Evolutionary conservation across 2,888 invertebrate species (phyloP), one percentile per base, ranked within the genome.

Genomic region (Coleophora flavipennella): DNA sequence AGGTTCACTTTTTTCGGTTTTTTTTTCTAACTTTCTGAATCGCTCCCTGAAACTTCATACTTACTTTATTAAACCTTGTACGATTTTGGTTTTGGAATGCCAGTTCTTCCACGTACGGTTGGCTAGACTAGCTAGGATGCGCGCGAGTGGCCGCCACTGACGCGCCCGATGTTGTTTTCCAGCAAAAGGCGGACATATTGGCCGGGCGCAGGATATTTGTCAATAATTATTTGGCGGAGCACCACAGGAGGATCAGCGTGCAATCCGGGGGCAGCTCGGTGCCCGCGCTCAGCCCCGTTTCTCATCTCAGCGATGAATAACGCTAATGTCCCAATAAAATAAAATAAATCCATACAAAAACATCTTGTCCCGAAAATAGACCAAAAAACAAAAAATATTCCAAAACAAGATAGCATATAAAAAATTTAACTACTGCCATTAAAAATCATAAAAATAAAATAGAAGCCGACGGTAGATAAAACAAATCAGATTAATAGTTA

Each of bases 171-270:
- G 61, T 81, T 81, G 67, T 81, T 85, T 85, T 85, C 50, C 85
- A 85, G 85, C 85, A 85, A 85, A 84, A 85, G 71, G 85, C 85
- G 76, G 85, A 85, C 76, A 83, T 85, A 68, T 75, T 85, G 85
- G 85, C 85, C 73, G 85, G 85, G 60, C 85, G 85, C 69, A 78
- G 85, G 73, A 84, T 85, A 75, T 85, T 85, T 84, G 85, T 85
- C 76, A 85, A 85, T 85, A 85, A 85, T 85, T 85, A 85, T 85
- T 85, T 85, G 85, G 85, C 85, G 63, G 85, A 85, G 67, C 85
- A 85, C 70, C 85, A 85, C 70, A 80, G 85, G 67, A 78, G 85
- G 71, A 85, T 85, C 85, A 85, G 85, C 84, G 84, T 85, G 63
- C 85, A 85, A 68, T 83, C 84, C 50, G 85, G 84, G 53, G 83